Evolutionary conservation across 2,888 invertebrate species (phyloP), one percentile per base, ranked within the genome.

Genomic region (Dryomyza anilis): DNA sequence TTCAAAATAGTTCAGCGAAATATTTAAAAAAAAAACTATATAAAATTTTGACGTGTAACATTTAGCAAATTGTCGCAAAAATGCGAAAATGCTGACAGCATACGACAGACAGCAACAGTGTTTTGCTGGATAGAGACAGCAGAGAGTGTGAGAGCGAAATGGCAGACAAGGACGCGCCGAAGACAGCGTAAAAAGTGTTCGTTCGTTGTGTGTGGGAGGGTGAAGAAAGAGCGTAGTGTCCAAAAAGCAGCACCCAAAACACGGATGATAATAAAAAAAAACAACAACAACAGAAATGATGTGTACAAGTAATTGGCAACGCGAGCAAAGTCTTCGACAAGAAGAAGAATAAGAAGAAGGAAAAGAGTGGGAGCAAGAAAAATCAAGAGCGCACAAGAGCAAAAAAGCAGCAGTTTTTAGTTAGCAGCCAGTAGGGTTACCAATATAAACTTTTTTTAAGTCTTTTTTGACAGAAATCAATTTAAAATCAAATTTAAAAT

Each of bases 21-120:
- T n/a, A n/a, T n/a, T n/a, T n/a, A 27, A 2, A 52, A 14, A 8
- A 25, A 14, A 52, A 23, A 10, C 5, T 48, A 10, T 12, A 14
- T 25, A n/a, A 25, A n/a, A 52, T 27, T 25, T 27, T 52, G 10
- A 48, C 8, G 21, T 48, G 8, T 14, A n/a, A 23, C 21, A 21
- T 12, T 48, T 7, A 52, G n/a, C 14, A 27, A 10, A n/a, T n/a
- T n/a, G n/a, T n/a, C n/a, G n/a, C n/a, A n/a, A n/a, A n/a, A n/a
- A n/a, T n/a, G n/a, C n/a, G n/a, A 14, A 10, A 53, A 53, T 19
- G 16, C 53, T 53, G 33, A 53, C 53, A 53, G 19, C 53, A 53
- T 53, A 29, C n/a, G n/a, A n/a, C 55, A 33, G 33, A 55, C 23
- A 55, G 55, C 55, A 55, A 55, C 55, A 55, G 55, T 55, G 57